Conservation (phyloP, 2,888 invertebrate species). For the Sepiola atlantica region DNA sequence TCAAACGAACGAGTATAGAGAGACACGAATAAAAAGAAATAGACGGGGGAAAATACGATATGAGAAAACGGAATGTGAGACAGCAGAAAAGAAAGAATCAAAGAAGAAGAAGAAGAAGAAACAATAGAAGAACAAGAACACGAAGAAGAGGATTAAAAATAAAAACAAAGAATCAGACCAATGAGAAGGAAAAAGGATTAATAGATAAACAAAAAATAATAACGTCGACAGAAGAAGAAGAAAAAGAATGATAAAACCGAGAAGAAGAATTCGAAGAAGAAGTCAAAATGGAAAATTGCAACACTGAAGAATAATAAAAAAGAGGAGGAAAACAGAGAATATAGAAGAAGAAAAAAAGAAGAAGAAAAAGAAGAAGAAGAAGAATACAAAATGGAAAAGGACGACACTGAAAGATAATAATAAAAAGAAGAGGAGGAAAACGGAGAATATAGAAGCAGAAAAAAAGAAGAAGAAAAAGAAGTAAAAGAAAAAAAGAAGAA, state of each 20-base stretch:
- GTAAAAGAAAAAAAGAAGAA: background rate
- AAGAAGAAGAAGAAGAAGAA: background rate
- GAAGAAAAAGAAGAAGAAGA: no score
- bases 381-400: no score
- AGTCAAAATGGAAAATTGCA: background rate
- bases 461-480: background rate
- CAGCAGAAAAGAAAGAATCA: background rate
- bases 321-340: background rate
- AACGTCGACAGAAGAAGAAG: no score
- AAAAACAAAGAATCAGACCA: background rate
- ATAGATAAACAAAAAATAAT: background rate
- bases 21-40: no score
- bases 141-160: no score
- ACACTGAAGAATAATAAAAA: background rate
- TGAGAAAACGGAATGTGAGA: no score
- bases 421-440: no score
- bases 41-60: no score
- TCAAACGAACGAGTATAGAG: no score
- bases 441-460: no score
- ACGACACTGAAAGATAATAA: no score
- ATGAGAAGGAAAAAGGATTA: background rate
- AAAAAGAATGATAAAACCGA: background rate
- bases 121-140: background rate
- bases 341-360: no score
- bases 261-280: background rate